A percentile compares a stretch with the other conserved stretches of the same genome.
Evolutionary conservation across 2,113 vertebrate species (phyloP).

Genomic region (Toxostoma redivivum): DNA sequence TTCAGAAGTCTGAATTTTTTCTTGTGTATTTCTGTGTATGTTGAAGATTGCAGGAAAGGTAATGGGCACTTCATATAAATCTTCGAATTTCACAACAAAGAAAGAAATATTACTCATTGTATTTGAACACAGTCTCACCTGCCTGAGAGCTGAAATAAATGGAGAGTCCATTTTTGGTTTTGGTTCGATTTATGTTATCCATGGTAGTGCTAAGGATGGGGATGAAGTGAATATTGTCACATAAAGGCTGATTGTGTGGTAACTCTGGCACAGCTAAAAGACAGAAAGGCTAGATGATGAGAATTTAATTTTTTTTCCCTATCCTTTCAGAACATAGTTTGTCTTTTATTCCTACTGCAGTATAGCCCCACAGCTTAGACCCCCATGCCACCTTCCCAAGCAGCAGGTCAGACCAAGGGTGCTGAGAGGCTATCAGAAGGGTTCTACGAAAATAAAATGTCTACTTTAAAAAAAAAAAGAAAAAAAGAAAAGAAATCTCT

Average conservation of each 20-base stretch:
- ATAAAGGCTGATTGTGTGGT: neutral
- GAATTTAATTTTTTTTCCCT: accelerated
- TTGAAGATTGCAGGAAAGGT: neutral
- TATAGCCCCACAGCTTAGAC: neutral
- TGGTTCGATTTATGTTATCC: neutral
- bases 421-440: neutral
- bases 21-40: neutral
- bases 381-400: neutral
- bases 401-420: neutral
- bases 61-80: neutral
- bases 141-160: neutral
- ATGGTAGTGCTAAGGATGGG: neutral
- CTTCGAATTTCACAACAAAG: neutral
- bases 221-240: neutral
- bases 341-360: neutral
- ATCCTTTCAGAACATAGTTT: neutral
- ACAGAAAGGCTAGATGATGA: neutral
- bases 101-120: neutral
- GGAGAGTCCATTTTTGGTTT: neutral
- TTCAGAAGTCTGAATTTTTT: neutral
- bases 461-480: neutral
- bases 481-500: neutral
- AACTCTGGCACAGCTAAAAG: neutral
- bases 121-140: neutral
- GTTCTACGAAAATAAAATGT: neutral